These are phyloP conservation scores for Anas platyrhynchos DNA, from an alignment of 2,113 vertebrate species.

Conservation along the genomic window DNA sequence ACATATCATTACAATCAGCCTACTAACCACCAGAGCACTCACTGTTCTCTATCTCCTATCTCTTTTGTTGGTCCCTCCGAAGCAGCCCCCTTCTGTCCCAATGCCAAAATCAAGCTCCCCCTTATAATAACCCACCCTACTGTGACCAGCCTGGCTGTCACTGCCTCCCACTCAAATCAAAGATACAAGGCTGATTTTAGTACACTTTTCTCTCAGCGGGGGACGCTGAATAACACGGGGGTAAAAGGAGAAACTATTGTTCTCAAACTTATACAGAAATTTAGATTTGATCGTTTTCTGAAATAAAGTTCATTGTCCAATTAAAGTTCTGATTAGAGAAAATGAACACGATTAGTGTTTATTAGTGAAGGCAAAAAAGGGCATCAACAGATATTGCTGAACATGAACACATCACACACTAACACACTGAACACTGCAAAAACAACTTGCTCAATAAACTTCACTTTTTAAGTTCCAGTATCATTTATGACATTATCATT, in stretches of 20 bases:
- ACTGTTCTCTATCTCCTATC: neutral
- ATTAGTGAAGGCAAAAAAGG: neutral
- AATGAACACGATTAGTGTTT: neutral
- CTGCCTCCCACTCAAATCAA: neutral
- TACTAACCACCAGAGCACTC: neutral
- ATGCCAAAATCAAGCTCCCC: neutral
- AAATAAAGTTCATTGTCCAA: neutral
- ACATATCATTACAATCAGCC: neutral
- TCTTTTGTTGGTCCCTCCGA: neutral
- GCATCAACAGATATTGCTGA: neutral
- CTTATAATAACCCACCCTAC: neutral
- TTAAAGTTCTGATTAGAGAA: neutral
- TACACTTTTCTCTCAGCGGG: accelerated
- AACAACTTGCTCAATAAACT: neutral
- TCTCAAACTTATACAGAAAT: neutral
- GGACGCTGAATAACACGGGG: neutral
- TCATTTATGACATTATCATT: neutral
- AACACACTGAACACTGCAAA: neutral
- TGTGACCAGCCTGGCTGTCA: neutral
- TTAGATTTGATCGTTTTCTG: neutral
- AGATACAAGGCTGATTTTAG: neutral
- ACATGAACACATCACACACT: neutral
- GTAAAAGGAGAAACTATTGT: too few relatives aligned
- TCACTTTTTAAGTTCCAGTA: neutral
- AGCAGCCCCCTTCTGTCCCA: neutral